Conservation (phyloP, 1,140 invertebrate genomes). For the Leptinotarsa texana region DNA sequence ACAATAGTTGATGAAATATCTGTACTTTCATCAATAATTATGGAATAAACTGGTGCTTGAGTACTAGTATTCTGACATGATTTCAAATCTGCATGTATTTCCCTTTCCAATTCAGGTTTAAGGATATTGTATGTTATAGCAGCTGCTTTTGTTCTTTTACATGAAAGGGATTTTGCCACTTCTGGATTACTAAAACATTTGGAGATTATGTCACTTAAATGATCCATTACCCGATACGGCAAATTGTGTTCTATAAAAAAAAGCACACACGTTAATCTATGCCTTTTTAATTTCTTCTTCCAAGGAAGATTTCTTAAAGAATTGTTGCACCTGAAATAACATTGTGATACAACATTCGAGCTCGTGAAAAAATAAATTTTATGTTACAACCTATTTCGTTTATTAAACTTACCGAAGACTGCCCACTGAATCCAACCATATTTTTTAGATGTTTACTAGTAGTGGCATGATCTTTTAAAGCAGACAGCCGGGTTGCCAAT, state of each 20-base stretch:
- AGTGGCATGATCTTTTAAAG: too few species aligned
- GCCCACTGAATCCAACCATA: too few species aligned
- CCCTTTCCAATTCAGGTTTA: constrained; percentile 26
- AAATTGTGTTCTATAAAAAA: constrained; percentile 41
- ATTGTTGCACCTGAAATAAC: background rate
- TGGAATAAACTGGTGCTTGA: constrained; percentile 18
- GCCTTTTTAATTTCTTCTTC: constrained; percentile 34
- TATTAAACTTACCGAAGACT: too few species aligned
- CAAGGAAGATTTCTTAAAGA: constrained; percentile 24
- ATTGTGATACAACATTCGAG: constrained; percentile 2
- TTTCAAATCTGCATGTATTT: constrained; percentile 7
- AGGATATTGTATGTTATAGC: constrained; percentile 34
- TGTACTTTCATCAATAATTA: constrained; percentile 32
- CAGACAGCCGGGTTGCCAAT: too few species aligned
- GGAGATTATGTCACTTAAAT: constrained; percentile 37
- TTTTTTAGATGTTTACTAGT: too few species aligned
- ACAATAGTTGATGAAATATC: constrained; percentile 25
- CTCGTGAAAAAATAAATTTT: too few species aligned
- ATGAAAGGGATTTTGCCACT: constrained; percentile 34
- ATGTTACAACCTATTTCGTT: too few species aligned
- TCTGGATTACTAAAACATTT: constrained; percentile 34
- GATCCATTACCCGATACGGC: constrained; percentile 37
- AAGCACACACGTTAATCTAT: constrained; percentile 38
- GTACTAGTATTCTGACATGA: background rate
- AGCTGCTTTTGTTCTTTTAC: constrained; percentile 35